These are phyloP conservation scores for Oxyteleia sp. DNA, from an alignment of 2,888 invertebrate species.

Conservation along the genomic window DNA sequence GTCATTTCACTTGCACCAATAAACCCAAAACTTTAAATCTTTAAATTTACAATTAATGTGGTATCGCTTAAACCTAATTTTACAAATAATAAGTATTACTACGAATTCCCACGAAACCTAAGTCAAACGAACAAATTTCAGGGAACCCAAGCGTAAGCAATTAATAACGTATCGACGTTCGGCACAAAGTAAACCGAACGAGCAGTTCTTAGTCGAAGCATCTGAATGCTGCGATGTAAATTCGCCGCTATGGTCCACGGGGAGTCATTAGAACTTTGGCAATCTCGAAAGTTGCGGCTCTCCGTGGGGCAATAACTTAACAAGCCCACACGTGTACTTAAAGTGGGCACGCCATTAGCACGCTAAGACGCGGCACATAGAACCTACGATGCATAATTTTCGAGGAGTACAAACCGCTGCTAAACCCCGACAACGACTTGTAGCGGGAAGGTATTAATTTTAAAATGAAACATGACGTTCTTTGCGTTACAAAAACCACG, in stretches of 20 bases:
- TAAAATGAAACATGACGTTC: slow-evolving; percentile 51
- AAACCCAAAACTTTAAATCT: no score
- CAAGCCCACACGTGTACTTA: slow-evolving; percentile 71
- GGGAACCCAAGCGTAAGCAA: slow-evolving; percentile 15
- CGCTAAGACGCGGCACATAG: slow-evolving; percentile 40
- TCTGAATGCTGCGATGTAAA: slow-evolving; percentile 71
- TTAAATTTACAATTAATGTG: no score
- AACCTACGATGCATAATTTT: slow-evolving; percentile 52
- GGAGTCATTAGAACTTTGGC: slow-evolving; percentile 79
- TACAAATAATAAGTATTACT: background rate
- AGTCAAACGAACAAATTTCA: background rate
- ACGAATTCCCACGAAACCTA: background rate
- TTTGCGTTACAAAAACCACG: slow-evolving; percentile 32
- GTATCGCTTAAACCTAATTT: no score
- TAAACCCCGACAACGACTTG: slow-evolving; percentile 32
- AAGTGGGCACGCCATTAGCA: slow-evolving; percentile 54
- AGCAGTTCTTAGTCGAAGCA: slow-evolving; percentile 15
- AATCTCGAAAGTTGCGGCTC: slow-evolving; percentile 72
- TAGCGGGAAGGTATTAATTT: slow-evolving; percentile 49
- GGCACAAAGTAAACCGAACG: slow-evolving; percentile 19
- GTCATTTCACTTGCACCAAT: no score
- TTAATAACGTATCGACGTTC: slow-evolving; percentile 52
- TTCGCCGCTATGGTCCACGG: slow-evolving; percentile 75
- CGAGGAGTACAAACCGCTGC: slow-evolving; percentile 32
- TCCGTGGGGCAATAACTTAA: slow-evolving; percentile 69